These are phyloP conservation scores for Adelges cooleyi DNA, from an alignment of 1,140 invertebrate species.

Conservation along the genomic window DNA sequence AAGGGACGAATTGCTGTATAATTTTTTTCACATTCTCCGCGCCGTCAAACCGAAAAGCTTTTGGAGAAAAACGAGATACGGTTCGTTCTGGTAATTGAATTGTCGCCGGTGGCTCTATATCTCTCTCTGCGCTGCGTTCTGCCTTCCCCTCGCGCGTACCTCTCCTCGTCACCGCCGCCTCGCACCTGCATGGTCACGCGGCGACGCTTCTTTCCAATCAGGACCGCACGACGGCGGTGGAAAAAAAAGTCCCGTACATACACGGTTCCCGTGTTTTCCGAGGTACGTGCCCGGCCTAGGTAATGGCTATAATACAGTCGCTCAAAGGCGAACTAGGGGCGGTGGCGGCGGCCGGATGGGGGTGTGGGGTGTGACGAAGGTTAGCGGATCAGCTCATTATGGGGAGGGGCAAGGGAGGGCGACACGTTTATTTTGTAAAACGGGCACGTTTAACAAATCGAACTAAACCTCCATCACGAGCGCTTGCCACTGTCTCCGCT, in stretches of 20 bases:
- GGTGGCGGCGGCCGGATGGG: background rate
- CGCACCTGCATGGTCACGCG: background rate
- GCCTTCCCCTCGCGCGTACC: too few relatives aligned
- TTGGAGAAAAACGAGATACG: too few relatives aligned
- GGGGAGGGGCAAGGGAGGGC: background rate
- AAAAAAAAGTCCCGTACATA: background rate
- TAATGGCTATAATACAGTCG: too few relatives aligned
- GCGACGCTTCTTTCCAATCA: slow-evolving; percentile 17
- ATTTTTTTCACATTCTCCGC: too few relatives aligned
- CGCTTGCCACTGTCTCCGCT: background rate
- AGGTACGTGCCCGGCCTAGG: slow-evolving; percentile 14
- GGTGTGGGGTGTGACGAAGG: background rate
- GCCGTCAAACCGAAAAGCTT: too few relatives aligned
- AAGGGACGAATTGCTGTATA: too few relatives aligned
- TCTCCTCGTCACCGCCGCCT: background rate
- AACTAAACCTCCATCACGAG: slow-evolving; percentile 5
- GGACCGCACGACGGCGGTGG: background rate
- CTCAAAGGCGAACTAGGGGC: too few relatives aligned
- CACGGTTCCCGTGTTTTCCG: background rate
- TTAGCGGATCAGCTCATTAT: slow-evolving; percentile 2
- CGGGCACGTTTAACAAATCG: slow-evolving; percentile 28
- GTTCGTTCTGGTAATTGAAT: slow-evolving; percentile 11
- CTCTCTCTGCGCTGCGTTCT: too few relatives aligned
- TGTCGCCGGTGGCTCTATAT: background rate
- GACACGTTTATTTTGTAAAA: slow-evolving; percentile 21